phyloP scores from a whole-genome alignment of 2,888 invertebrate species.

The Thera obeliscata region DNA sequence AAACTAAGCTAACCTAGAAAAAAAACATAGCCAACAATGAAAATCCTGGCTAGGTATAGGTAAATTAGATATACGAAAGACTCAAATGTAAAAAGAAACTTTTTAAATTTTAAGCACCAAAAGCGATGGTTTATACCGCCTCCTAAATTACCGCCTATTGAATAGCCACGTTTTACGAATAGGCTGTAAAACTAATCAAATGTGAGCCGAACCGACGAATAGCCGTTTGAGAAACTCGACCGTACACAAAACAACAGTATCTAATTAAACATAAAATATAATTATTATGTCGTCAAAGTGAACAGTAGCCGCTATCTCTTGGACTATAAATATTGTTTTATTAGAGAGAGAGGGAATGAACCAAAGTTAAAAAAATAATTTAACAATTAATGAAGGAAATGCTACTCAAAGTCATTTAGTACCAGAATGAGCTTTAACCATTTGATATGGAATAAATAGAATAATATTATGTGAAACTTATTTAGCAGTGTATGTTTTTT shows the following conservation, averaged over 20 bases:
- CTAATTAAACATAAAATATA: constrained; percentile 49
- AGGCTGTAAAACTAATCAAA: constrained; percentile 51
- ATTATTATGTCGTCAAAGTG: constrained; percentile 48
- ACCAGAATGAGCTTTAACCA: too few species aligned
- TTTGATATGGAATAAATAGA: too few species aligned
- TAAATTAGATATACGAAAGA: too few species aligned
- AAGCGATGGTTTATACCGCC: neutral
- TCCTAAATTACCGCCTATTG: constrained; percentile 29
- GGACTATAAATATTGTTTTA: constrained; percentile 32
- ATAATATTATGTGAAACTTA: too few species aligned
- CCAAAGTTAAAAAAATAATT: neutral
- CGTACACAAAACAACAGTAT: constrained; percentile 43
- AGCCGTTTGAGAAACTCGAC: constrained; percentile 43
- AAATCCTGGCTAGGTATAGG: too few species aligned
- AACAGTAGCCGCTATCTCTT: constrained; percentile 41
- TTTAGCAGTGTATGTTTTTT: too few species aligned
- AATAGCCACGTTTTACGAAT: constrained; percentile 47
- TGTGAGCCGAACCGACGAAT: constrained; percentile 48
- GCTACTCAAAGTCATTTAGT: too few species aligned
- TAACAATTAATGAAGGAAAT: too few species aligned
- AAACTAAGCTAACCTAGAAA: too few species aligned
- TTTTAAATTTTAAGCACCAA: too few species aligned
- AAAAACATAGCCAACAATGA: too few species aligned
- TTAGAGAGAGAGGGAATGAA: neutral
- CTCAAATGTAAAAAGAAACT: too few species aligned